phyloP scores from a whole-genome alignment of 1,140 invertebrate genomes.

The Bemisia tabaci region DNA sequence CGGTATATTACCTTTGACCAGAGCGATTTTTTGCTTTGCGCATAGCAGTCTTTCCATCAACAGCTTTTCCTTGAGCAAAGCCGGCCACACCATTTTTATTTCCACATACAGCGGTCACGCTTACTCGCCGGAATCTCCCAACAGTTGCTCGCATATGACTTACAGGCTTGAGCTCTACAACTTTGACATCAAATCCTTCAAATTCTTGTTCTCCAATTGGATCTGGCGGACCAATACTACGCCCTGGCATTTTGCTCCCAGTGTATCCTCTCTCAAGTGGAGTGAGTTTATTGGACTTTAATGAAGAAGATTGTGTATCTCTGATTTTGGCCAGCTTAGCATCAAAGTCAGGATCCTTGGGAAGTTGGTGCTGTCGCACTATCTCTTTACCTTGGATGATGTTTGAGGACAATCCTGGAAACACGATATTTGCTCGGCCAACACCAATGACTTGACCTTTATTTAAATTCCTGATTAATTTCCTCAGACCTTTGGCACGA shows the following conservation, averaged over 20 bases:
- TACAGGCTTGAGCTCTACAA: constrained; percentile 39
- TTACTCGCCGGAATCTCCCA: constrained; percentile 54
- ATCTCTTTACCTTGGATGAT: constrained; percentile 64
- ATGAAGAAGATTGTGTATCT: constrained; percentile 47
- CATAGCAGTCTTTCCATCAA: constrained; percentile 46
- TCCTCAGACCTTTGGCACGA: constrained; percentile 66
- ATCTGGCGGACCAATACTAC: constrained; percentile 76
- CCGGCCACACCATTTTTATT: constrained; percentile 79
- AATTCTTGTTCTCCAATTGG: constrained; percentile 44
- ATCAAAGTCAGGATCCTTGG: constrained; percentile 55
- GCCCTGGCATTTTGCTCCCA: constrained; percentile 63
- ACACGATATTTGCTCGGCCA: constrained; percentile 70
- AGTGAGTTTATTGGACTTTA: constrained; percentile 43
- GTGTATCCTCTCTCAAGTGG: constrained; percentile 83
- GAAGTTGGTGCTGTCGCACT: constrained; percentile 48
- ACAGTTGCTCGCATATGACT: constrained; percentile 73
- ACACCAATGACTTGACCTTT: constrained; percentile 76
- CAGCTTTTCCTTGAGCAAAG: constrained; percentile 56
- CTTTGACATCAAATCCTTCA: constrained; percentile 8
- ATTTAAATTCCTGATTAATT: constrained; percentile 70
- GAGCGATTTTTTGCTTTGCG: constrained; percentile 72
- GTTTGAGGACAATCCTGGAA: constrained; percentile 81
- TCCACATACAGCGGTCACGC: constrained; percentile 65
- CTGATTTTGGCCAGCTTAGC: constrained; percentile 53
- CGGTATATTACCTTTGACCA: too few species aligned